Conservation (phyloP, 2,888 invertebrate species). For the Dynastes grantii region DNA sequence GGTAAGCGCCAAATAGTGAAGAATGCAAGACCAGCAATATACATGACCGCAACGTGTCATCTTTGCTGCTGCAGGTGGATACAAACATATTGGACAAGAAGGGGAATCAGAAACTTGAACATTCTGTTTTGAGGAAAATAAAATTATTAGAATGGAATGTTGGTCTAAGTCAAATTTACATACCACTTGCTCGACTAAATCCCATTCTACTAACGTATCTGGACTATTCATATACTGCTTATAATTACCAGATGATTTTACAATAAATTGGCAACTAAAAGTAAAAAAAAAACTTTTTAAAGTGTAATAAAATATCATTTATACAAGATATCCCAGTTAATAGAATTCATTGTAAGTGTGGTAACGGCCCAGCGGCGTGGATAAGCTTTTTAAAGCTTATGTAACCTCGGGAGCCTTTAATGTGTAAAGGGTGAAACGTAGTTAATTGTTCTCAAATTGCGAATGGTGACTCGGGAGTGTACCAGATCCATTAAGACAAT, state of each 20-base stretch:
- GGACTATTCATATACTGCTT: constrained; percentile 85
- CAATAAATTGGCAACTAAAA: constrained; percentile 95
- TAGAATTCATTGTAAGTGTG: too few species aligned
- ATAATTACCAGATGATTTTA: constrained; percentile 87
- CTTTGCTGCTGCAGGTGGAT: constrained; percentile 89
- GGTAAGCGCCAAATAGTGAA: constrained; percentile 91
- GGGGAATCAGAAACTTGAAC: constrained; percentile 79
- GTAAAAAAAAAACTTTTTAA: constrained; percentile 49
- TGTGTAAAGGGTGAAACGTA: too few species aligned
- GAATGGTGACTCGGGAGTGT: too few species aligned
- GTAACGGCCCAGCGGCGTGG: too few species aligned
- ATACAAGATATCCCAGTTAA: too few species aligned
- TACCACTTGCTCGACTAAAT: constrained; percentile 93
- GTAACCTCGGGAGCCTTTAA: too few species aligned
- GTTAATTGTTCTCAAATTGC: too few species aligned
- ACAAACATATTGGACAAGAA: constrained; percentile 94
- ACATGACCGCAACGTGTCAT: constrained; percentile 96
- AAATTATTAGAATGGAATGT: constrained; percentile 54
- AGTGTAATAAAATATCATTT: not conserved
- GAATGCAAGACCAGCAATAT: constrained; percentile 95
- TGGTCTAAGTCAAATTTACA: constrained; percentile 66
- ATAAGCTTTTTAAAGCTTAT: too few species aligned
- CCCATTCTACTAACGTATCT: constrained; percentile 93
- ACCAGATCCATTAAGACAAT: too few species aligned
- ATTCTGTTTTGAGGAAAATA: constrained; percentile 68